These are phyloP conservation scores for Tachypleus tridentatus DNA, from an alignment of 1,140 invertebrate genomes.

Conservation along the genomic window DNA sequence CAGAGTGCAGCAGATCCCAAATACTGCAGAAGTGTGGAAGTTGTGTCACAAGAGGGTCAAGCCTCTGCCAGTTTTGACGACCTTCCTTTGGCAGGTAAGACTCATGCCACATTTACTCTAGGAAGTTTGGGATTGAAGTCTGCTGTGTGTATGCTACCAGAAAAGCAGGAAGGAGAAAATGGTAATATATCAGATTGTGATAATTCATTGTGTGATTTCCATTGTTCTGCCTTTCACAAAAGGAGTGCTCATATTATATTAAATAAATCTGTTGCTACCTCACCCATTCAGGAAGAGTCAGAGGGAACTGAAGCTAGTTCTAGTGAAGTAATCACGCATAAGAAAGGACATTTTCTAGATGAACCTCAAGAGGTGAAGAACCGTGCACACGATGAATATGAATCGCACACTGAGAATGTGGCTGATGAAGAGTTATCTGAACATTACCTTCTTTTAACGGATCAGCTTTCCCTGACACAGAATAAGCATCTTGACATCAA, in stretches of 20 bases:
- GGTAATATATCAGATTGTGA: slow-evolving; percentile 21
- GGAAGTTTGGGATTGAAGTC: slow-evolving; percentile 19
- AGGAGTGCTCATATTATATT: slow-evolving; percentile 78
- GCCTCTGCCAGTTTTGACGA: slow-evolving; percentile 12
- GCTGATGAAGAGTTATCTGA: slow-evolving; percentile 46
- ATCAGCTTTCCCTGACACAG: slow-evolving; percentile 80
- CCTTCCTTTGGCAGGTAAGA: slow-evolving; percentile 3
- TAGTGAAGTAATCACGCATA: too few relatives aligned
- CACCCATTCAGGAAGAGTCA: slow-evolving; percentile 65
- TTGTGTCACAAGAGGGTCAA: slow-evolving; percentile 18
- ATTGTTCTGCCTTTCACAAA: slow-evolving; percentile 84
- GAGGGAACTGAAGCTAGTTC: slow-evolving; percentile 6
- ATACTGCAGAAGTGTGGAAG: slow-evolving; percentile 18
- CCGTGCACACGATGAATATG: slow-evolving; percentile 53
- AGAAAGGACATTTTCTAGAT: too few relatives aligned
- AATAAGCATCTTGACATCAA: slow-evolving; percentile 73
- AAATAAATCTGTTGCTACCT: slow-evolving; percentile 78
- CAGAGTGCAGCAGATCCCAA: slow-evolving; percentile 23
- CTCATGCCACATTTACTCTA: slow-evolving; percentile 23
- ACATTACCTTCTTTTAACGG: slow-evolving; percentile 81
- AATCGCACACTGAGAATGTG: slow-evolving; percentile 83
- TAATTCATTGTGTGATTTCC: slow-evolving; percentile 72
- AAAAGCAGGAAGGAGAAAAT: slow-evolving; percentile 5
- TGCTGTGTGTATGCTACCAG: slow-evolving; percentile 17
- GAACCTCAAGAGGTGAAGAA: slow-evolving; percentile 15